Percentiles rank a stretch among this genome's conserved stretches.
Conservation (phyloP, 2,888 invertebrate genomes). For the Pelosia muscerda region DNA sequence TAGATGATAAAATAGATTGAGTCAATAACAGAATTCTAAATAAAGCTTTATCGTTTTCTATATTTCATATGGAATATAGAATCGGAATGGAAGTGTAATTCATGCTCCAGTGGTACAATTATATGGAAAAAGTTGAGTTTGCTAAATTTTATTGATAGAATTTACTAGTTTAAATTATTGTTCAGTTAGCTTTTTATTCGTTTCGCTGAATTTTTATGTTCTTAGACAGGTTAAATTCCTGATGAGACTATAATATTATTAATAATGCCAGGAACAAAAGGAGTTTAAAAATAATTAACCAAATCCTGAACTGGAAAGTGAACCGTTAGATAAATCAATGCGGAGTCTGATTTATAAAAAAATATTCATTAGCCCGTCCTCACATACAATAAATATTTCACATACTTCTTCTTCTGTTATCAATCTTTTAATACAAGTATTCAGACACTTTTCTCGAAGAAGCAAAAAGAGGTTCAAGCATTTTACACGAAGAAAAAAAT, state of each 20-base stretch:
- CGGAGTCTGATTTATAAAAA: neutral
- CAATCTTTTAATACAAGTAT: no score
- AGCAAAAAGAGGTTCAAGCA: neutral
- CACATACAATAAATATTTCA: no score
- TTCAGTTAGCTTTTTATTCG: neutral
- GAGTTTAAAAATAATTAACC: neutral
- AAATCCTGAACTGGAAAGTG: neutral
- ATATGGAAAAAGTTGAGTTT: conserved; percentile 18
- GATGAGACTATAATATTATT: neutral
- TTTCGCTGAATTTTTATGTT: neutral
- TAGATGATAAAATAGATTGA: neutral
- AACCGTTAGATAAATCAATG: neutral
- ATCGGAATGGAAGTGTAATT: no score
- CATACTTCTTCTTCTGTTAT: no score
- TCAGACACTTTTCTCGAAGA: no score
- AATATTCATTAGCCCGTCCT: no score
- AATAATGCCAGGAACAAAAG: neutral
- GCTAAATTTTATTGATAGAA: conserved; percentile 26
- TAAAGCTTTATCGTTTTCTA: neutral
- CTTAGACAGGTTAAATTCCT: neutral
- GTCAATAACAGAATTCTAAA: neutral
- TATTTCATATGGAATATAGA: no score
- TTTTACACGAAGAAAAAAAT: neutral
- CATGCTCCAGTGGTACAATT: conserved; percentile 11
- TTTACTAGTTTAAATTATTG: conserved; percentile 1